A percentile compares a stretch with the other conserved stretches of the same genome.
Evolutionary conservation across 2,797 vertebrate species (phyloP).

Genomic region (Myotis myotis): DNA sequence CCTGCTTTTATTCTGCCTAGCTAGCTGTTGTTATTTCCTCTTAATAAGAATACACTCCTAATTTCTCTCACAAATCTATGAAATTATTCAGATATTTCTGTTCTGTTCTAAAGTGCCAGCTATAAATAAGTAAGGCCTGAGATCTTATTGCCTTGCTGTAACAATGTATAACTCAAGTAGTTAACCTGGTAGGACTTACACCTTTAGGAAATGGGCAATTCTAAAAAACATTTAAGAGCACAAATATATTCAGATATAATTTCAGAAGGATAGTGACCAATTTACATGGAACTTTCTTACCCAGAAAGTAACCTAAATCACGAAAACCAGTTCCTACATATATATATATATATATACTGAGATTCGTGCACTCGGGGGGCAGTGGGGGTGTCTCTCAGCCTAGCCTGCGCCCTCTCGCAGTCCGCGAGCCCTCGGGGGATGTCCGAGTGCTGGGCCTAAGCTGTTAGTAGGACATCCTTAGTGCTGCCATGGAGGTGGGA

Average conservation of each 20-base stretch:
- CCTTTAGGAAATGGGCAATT: neutral
- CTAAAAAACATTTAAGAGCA: neutral
- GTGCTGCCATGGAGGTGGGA: too few species aligned
- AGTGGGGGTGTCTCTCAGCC: too few species aligned
- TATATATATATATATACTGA: too few species aligned
- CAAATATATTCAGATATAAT: neutral
- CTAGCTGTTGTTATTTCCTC: neutral
- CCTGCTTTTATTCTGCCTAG: neutral
- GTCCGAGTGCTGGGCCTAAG: too few species aligned
- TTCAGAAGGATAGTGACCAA: slow-evolving; percentile 9
- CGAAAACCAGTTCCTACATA: neutral
- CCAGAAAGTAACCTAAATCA: neutral
- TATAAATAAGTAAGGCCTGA: slow-evolving; percentile 32
- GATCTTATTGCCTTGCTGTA: neutral
- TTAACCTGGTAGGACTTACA: neutral
- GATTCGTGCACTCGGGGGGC: too few species aligned
- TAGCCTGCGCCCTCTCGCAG: too few species aligned
- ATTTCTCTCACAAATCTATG: neutral
- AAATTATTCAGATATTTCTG: neutral
- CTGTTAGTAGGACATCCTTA: too few species aligned
- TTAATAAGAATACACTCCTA: neutral
- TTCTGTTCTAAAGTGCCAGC: neutral
- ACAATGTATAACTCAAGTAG: slow-evolving; percentile 8
- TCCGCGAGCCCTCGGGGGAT: too few species aligned
- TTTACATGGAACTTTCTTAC: neutral